Percentiles rank a stretch among this genome's conserved stretches.
Conservation (phyloP, 1,140 invertebrate genomes). For the Galleria mellonella region DNA sequence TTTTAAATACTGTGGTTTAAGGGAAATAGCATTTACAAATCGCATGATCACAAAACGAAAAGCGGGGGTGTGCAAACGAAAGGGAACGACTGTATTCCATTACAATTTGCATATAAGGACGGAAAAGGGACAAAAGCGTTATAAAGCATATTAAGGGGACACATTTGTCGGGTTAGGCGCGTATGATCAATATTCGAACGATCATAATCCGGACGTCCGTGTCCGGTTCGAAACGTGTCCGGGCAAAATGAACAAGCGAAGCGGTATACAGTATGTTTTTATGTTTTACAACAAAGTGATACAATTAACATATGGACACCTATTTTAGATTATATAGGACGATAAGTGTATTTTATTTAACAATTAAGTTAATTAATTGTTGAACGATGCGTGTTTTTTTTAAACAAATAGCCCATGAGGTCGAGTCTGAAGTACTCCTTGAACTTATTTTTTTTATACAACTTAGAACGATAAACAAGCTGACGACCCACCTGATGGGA, state of each 20-base stretch:
- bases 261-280: no score
- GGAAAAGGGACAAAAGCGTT: constrained; percentile 7
- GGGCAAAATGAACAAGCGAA: background rate
- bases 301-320: no score
- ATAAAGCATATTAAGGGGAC: constrained; percentile 6
- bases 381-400: no score
- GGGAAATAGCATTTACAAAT: background rate
- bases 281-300: no score
- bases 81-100: background rate
- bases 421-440: no score
- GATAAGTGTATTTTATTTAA: no score
- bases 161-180: constrained; percentile 3
- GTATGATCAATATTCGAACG: constrained; percentile 23
- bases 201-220: constrained; percentile 16
- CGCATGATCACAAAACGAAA: background rate
- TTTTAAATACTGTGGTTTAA: background rate
- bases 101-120: constrained; percentile 8
- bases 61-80: background rate
- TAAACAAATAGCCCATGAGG: no score
- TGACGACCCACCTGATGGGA: no score
- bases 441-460: no score
- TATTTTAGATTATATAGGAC: no score
- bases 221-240: constrained; percentile 10
- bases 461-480: no score
- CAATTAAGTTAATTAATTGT: no score